phyloP scores from a whole-genome alignment of 2,113 vertebrate genomes.

The Elachura formosa region DNA sequence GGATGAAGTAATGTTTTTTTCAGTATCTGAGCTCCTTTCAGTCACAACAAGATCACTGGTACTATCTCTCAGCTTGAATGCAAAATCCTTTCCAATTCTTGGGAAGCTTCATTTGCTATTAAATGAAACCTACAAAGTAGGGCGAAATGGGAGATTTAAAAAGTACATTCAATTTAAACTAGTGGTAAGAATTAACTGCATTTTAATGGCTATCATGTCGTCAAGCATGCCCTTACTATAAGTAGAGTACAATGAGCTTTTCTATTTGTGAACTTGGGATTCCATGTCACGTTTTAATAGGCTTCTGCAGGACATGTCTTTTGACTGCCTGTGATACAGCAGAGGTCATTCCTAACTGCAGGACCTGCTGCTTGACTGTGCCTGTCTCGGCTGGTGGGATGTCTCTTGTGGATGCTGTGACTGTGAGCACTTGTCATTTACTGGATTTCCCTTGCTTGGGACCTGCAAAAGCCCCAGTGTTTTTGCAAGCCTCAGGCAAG shows the following conservation, averaged over 20 bases:
- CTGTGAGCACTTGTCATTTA: not conserved
- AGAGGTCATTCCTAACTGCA: not conserved
- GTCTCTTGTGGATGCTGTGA: not conserved
- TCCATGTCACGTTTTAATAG: not conserved
- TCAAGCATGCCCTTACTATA: not conserved
- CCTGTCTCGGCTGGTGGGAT: not conserved
- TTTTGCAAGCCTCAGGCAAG: not conserved
- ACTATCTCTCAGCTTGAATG: not conserved
- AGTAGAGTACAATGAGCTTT: not conserved
- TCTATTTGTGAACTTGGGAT: not conserved
- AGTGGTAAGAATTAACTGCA: not conserved
- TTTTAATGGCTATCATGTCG: not conserved
- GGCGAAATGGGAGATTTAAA: not conserved
- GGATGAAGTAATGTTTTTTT: not conserved
- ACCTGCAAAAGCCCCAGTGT: not conserved
- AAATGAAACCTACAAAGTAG: not conserved
- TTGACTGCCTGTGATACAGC: not conserved
- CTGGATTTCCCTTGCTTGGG: not conserved
- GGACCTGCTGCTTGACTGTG: not conserved
- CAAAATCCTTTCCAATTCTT: not conserved
- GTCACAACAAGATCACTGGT: not conserved
- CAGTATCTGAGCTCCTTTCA: not conserved
- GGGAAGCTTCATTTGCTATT: not conserved
- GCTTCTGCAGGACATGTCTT: not conserved
- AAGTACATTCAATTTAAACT: not conserved